These are phyloP conservation scores for Caenorhabditis sulstoni DNA, from an alignment of 2,888 invertebrate genomes.

Conservation along the genomic window DNA sequence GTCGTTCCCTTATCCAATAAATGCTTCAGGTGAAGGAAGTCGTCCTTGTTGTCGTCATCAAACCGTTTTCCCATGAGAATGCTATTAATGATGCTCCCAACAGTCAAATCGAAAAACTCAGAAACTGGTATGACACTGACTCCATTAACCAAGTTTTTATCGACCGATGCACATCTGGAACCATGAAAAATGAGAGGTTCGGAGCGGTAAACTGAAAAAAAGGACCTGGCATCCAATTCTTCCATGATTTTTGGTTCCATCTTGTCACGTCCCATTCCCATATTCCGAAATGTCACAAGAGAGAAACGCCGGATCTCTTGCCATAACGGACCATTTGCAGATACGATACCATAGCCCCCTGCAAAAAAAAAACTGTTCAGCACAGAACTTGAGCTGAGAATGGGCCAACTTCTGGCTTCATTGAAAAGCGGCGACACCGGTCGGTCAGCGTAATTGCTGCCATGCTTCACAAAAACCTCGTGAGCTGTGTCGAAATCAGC, in stretches of 20 bases:
- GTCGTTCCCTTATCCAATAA: constrained; percentile 21
- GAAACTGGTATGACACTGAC: constrained; percentile 15
- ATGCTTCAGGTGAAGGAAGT: constrained; percentile 19
- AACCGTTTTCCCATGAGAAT: constrained; percentile 33
- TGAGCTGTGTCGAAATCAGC: constrained; percentile 29
- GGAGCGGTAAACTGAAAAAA: neutral
- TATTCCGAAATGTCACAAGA: constrained; percentile 51
- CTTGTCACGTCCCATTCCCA: constrained; percentile 52
- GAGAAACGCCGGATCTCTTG: constrained; percentile 48
- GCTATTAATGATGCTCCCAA: constrained; percentile 7
- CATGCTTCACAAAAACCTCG: constrained; percentile 40
- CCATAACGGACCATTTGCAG: constrained; percentile 38
- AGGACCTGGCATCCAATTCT: constrained; percentile 35
- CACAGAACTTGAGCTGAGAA: too few relatives aligned
- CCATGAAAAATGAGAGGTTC: neutral
- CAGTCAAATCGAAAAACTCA: neutral
- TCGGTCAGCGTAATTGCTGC: constrained; percentile 20
- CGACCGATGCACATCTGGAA: constrained; percentile 19
- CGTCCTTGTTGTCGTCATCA: constrained; percentile 11
- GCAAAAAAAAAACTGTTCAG: too few relatives aligned
- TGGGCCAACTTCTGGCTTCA: constrained; percentile 9
- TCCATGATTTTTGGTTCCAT: constrained; percentile 58
- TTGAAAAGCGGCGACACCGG: constrained; percentile 10
- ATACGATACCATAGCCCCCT: constrained; percentile 44
- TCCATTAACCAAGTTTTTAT: constrained; percentile 1